A percentile compares a stretch with the other conserved stretches of the same genome.
These are phyloP conservation scores for Drosophila ercepeae DNA, from an alignment of 1,140 invertebrate genomes.

Conservation along the genomic window DNA sequence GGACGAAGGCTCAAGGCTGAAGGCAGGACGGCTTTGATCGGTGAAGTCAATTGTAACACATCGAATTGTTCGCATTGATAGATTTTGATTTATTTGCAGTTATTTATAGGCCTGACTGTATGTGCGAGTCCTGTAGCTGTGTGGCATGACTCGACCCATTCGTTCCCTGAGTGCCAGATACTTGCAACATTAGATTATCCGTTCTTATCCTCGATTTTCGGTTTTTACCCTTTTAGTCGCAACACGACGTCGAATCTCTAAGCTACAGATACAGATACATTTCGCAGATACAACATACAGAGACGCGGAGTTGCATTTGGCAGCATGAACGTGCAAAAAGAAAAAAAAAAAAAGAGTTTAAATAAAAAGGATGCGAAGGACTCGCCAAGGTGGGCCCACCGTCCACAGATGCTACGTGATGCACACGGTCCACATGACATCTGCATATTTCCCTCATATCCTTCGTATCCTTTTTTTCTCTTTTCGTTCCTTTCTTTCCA, in stretches of 20 bases:
- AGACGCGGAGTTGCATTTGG: conserved; percentile 24
- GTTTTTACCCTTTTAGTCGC: conserved; percentile 50
- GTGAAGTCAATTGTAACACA: conserved; percentile 82
- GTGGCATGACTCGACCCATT: conserved; percentile 57
- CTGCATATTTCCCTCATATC: conserved; percentile 44
- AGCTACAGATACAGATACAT: conserved; percentile 4
- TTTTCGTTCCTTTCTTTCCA: conserved; percentile 36
- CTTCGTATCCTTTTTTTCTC: neutral
- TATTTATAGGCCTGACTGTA: conserved; percentile 70
- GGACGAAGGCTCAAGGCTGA: neutral
- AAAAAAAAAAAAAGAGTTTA: neutral
- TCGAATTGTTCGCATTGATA: conserved; percentile 82
- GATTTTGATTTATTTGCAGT: conserved; percentile 83
- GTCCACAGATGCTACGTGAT: conserved; percentile 50
- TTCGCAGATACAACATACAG: neutral
- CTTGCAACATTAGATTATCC: conserved; percentile 81
- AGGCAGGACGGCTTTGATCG: conserved; percentile 75
- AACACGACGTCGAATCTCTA: conserved; percentile 15
- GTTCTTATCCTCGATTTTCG: conserved; percentile 79
- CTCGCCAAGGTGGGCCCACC: conserved; percentile 46
- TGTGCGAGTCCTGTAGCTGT: conserved; percentile 25
- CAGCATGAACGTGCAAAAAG: conserved; percentile 49
- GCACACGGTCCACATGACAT: conserved; percentile 65
- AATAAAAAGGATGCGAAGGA: conserved; percentile 2
- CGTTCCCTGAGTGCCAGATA: conserved; percentile 48